Evolutionary conservation across 2,113 vertebrate genomes (phyloP).

Genomic region (Syrrhaptes paradoxus): DNA sequence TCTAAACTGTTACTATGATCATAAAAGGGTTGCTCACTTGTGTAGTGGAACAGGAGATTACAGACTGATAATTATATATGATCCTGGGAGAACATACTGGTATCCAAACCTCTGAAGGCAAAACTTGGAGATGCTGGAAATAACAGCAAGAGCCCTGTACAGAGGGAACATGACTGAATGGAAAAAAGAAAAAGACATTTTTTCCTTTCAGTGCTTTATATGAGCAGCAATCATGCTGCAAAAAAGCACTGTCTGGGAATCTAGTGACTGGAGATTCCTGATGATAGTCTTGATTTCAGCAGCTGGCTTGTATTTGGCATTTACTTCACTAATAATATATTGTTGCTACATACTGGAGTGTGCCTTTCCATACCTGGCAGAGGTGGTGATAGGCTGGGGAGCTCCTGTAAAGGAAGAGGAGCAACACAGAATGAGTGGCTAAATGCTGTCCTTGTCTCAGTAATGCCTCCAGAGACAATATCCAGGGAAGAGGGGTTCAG

Average conservation of each 20-base stretch:
- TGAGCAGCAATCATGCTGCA: neutral
- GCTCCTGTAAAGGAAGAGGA: neutral
- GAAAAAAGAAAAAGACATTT: neutral
- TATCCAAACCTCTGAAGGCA: neutral
- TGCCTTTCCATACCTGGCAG: neutral
- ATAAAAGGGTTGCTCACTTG: slow-evolving; percentile 20
- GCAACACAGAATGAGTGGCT: rapidly evolving
- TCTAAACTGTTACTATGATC: slow-evolving; percentile 17
- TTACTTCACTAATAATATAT: neutral
- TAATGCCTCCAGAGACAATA: neutral
- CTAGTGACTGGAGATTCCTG: neutral
- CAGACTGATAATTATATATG: slow-evolving; percentile 6
- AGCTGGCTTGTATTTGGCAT: neutral
- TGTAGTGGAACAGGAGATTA: neutral
- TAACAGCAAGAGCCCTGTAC: neutral
- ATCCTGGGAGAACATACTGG: neutral
- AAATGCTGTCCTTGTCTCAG: neutral
- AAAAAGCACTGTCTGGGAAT: neutral
- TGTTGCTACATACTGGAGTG: neutral
- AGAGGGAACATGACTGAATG: slow-evolving; percentile 1
- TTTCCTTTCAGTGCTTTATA: neutral
- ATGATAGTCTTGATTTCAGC: neutral
- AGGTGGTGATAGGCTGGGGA: neutral
- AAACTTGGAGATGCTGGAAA: neutral
- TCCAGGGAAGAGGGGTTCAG: neutral